phyloP scores from a whole-genome alignment of 2,888 invertebrate species.

The Lasioglossum figueresi region DNA sequence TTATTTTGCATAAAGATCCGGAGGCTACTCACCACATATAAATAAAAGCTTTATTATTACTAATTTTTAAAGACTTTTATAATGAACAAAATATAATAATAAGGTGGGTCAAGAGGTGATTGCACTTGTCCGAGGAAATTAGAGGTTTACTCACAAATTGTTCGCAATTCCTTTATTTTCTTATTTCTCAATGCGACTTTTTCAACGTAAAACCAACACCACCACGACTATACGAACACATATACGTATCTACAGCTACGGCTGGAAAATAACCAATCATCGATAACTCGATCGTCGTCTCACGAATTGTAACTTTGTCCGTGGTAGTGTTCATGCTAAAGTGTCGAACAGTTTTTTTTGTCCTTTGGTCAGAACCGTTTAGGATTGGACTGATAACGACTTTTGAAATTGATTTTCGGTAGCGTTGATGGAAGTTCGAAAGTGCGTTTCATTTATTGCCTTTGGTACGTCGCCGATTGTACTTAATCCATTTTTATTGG shows the following conservation, averaged over 20 bases:
- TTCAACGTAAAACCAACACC: not conserved
- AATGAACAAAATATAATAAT: not conserved
- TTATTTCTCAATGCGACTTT: not conserved
- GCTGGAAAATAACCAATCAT: not conserved
- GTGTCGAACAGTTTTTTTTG: not conserved
- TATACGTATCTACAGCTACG: not conserved
- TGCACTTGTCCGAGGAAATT: not conserved
- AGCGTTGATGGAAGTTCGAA: not conserved
- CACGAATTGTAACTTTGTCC: not conserved
- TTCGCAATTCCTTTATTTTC: not conserved
- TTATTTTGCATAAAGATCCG: no score
- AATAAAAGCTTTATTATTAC: no score
- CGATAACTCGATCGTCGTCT: conserved; percentile 2
- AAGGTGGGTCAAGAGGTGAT: not conserved
- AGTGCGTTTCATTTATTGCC: conserved; percentile 2
- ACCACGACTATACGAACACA: not conserved
- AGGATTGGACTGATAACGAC: conserved; percentile 14
- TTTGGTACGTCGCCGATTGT: not conserved
- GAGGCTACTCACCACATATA: no score
- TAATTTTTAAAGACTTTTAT: no score
- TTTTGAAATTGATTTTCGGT: conserved; percentile 27
- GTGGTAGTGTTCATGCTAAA: not conserved
- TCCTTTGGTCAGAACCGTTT: not conserved
- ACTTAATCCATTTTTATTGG: not conserved
- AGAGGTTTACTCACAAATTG: not conserved